These are phyloP conservation scores for Sparus aurata DNA, from an alignment of 2,797 vertebrate genomes.

Conservation along the genomic window DNA sequence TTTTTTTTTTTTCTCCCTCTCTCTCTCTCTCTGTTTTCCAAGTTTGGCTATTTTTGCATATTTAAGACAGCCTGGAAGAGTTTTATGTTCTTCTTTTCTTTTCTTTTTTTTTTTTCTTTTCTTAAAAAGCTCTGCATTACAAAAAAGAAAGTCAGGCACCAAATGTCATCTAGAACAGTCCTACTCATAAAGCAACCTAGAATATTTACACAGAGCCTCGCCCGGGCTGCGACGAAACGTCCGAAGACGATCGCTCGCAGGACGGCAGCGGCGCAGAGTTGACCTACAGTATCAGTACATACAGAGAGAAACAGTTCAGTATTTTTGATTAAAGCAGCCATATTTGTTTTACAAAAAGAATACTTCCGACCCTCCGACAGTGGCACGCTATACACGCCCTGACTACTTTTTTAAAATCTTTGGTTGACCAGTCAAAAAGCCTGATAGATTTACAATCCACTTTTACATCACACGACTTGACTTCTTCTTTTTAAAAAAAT, in stretches of 20 bases:
- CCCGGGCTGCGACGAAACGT: slow-evolving; percentile 65
- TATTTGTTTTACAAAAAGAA: slow-evolving; percentile 83
- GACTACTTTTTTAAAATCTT: slow-evolving; percentile 79
- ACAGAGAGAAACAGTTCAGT: slow-evolving; percentile 77
- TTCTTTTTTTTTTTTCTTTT: slow-evolving; percentile 44
- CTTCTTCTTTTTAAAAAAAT: slow-evolving; percentile 75
- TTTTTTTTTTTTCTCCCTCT: not conserved
- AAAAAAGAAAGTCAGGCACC: slow-evolving; percentile 74
- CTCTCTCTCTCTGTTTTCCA: too few species aligned
- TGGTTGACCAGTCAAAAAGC: slow-evolving; percentile 84
- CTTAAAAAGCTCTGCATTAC: slow-evolving; percentile 67
- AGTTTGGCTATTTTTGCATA: slow-evolving; percentile 70
- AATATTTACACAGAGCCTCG: slow-evolving; percentile 80
- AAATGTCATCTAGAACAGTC: slow-evolving; percentile 68
- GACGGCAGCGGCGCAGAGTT: slow-evolving; percentile 69
- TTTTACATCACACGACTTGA: slow-evolving; percentile 74
- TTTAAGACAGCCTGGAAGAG: slow-evolving; percentile 59
- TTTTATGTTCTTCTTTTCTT: slow-evolving; percentile 45
- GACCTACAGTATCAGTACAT: slow-evolving; percentile 84
- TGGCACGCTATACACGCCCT: slow-evolving; percentile 74
- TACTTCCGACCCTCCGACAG: slow-evolving; percentile 74
- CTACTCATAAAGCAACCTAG: slow-evolving; percentile 72
- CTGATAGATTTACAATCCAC: slow-evolving; percentile 83
- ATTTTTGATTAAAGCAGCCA: slow-evolving; percentile 83
- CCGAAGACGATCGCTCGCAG: slow-evolving; percentile 55